These are phyloP conservation scores for Emydura subglobosa DNA, from an alignment of 2,113 vertebrate genomes.

Conservation along the genomic window DNA sequence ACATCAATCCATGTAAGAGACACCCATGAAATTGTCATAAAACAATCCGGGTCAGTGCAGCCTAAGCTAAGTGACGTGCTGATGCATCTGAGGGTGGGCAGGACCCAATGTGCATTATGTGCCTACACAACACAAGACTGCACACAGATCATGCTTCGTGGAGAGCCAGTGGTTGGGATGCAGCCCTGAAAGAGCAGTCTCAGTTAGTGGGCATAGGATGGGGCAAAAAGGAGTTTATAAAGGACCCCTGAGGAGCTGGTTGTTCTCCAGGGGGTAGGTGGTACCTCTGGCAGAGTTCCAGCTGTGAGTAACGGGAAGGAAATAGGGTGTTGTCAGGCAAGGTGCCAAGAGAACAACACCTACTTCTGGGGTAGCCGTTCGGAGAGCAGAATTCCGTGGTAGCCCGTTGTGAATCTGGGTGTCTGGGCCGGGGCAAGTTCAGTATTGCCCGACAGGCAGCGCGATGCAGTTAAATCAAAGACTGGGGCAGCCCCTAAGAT, in stretches of 20 bases:
- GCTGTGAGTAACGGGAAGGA: neutral
- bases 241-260: neutral
- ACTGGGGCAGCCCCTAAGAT: neutral
- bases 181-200: neutral
- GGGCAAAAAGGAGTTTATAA: neutral
- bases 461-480: neutral
- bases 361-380: neutral
- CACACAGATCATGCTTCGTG: neutral
- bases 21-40: rapidly evolving
- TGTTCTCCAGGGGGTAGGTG: neutral
- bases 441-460: neutral
- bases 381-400: neutral
- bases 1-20: neutral
- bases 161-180: neutral
- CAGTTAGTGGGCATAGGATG: neutral
- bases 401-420: neutral
- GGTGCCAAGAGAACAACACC: neutral
- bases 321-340: neutral
- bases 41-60: neutral
- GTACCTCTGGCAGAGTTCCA: neutral
- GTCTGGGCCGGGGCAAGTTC: neutral
- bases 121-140: neutral
- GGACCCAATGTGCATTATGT: neutral
- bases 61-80: neutral
- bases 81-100: no score